Base-by-base conservation (phyloP, 2,797 vertebrate genomes). In the Alosa sapidissima region DNA sequence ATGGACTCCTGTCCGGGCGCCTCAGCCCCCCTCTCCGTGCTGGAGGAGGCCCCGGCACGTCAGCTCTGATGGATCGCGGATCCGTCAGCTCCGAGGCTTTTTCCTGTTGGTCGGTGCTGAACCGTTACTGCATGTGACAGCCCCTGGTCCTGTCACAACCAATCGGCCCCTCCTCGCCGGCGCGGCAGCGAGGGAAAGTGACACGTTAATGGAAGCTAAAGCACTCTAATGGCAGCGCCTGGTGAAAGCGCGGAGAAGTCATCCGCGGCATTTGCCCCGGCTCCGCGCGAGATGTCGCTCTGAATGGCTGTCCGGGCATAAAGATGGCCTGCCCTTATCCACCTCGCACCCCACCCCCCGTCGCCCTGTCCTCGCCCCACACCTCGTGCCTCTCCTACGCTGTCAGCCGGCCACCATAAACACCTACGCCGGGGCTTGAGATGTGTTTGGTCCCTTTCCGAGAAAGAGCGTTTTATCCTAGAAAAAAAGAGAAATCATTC, bases 151-250 rank as follows among this genome's bases (percentile, higher is more conserved):
- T 95, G 95, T 95, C 94, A 95, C 88, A 93, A 94, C 68, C 84
- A 94, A 94, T 94, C 88, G 91, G 90, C 88, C 90, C 92, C 90
- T 86, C 86, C 89, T 85, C 88, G 72, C 88, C 91, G 90, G 91
- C 87, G 86, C 89, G 90, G 91, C 91, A 91, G 91, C 89, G 45
- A 88, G 36, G 87, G 87, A 89, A 95, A 95, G 92, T 95, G 95
- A 95, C 95, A 96, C 92, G 88, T 91, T 94, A 94, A 94, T 94
- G 93, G 92, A 91, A 92, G 91, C 92, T 94, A 93, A 94, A 94
- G 88, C 91, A 91, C 90, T 91, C 91, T 93, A 93, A 92, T 95
- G 93, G 92, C 87, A 91, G 91, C 7, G 91, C 91, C 91, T 90
- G 84, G 83, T 88, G 91, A 90, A 93, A 91, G 88, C 87, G 84